Evolutionary conservation across 64 coral and sea anemone genomes (phyloP).

Genomic region (Pocillopora damicornis): DNA sequence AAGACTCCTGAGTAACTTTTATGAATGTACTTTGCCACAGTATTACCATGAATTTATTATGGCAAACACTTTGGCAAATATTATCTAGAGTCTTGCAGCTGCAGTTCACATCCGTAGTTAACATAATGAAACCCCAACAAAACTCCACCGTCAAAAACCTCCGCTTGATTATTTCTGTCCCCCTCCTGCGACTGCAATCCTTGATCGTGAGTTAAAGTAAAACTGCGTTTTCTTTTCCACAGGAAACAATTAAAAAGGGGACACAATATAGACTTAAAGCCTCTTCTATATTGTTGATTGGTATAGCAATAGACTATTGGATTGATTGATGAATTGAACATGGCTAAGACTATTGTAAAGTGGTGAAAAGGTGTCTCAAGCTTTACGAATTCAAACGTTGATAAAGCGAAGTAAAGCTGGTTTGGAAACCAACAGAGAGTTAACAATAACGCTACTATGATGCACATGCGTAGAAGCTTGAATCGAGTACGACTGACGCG

Average conservation of each 20-base stretch:
- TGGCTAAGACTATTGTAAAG: constrained; percentile 67
- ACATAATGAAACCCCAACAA: background rate
- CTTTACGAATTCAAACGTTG: constrained; percentile 31
- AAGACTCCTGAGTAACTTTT: too few relatives aligned
- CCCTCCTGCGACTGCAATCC: background rate
- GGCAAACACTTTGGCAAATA: too few relatives aligned
- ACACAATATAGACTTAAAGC: constrained; percentile 14
- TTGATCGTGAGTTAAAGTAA: background rate
- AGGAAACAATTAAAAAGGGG: background rate
- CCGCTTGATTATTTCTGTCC: background rate
- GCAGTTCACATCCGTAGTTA: background rate
- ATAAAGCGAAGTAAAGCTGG: constrained; percentile 56
- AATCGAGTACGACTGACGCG: constrained; percentile 26
- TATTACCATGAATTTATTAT: too few relatives aligned
- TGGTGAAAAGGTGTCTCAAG: constrained; percentile 55
- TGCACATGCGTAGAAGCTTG: constrained; percentile 54
- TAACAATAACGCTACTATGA: constrained; percentile 53
- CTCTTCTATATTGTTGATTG: constrained; percentile 44
- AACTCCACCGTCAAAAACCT: constrained; percentile 10
- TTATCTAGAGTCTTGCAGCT: background rate
- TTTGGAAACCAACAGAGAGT: constrained; percentile 74
- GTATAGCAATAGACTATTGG: constrained; percentile 57
- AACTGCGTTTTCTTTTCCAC: background rate
- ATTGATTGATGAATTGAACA: constrained; percentile 62
- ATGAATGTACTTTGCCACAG: too few relatives aligned